Evolutionary conservation across 2,888 invertebrate genomes (phyloP).

Genomic region (Ornithoptera alexandrae): DNA sequence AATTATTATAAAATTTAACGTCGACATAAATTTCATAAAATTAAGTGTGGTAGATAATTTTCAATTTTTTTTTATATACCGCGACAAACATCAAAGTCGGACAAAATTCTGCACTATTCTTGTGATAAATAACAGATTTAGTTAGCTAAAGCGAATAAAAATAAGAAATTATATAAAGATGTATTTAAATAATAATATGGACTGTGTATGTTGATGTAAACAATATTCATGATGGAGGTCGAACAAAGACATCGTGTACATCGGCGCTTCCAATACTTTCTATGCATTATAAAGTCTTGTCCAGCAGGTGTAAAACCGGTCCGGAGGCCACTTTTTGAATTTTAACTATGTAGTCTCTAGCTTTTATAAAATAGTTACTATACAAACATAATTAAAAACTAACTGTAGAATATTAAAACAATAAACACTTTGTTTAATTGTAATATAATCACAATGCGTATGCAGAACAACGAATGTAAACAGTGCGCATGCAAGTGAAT

Average conservation of each 20-base stretch:
- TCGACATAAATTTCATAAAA: no score
- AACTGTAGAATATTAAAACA: slow-evolving; percentile 7
- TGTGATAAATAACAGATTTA: no score
- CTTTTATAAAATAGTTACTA: neutral
- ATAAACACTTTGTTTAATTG: slow-evolving; percentile 2
- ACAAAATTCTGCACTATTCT: no score
- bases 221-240: neutral
- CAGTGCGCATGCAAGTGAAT: slow-evolving; percentile 37
- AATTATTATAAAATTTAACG: no score
- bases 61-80: no score
- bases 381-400: neutral
- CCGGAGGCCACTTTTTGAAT: slow-evolving; percentile 8
- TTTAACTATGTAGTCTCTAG: neutral
- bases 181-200: no score
- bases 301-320: slow-evolving; percentile 24
- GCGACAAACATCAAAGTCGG: no score
- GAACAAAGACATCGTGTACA: neutral
- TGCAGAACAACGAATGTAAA: slow-evolving; percentile 16
- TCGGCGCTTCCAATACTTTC: slow-evolving; percentile 15
- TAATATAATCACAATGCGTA: slow-evolving; percentile 1
- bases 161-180: no score
- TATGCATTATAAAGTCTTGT: slow-evolving; percentile 22
- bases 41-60: no score
- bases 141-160: no score
- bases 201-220: no score